A percentile compares a stretch with the other conserved stretches of the same genome.
phyloP scores from a whole-genome alignment of 2,113 vertebrate genomes.

The Fregetta grallaria region DNA sequence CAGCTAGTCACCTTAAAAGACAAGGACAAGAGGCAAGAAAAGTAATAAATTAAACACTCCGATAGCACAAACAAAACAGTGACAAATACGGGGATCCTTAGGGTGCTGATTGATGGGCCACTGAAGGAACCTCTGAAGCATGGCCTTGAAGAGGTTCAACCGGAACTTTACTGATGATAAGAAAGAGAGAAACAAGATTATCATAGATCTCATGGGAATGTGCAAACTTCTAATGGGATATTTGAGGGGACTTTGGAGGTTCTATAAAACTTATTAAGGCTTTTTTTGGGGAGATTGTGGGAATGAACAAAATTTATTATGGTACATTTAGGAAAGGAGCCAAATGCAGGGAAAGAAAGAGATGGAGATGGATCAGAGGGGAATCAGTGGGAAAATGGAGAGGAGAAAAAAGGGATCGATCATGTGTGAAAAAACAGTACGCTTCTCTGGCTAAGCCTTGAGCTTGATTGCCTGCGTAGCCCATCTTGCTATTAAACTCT shows the following conservation, averaged over 20 bases:
- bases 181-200: neutral
- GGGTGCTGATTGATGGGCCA: neutral
- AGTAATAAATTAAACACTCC: neutral
- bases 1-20: neutral
- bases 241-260: neutral
- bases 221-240: neutral
- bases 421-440: neutral
- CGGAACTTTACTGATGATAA: neutral
- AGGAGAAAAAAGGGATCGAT: accelerated
- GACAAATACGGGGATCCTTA: neutral
- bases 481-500: neutral
- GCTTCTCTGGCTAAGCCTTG: neutral
- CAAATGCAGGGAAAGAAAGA: neutral
- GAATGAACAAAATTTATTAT: neutral
- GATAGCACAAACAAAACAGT: neutral
- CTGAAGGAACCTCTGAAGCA: neutral
- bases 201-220: neutral
- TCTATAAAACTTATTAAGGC: neutral
- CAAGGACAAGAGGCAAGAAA: neutral
- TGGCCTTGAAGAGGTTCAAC: neutral
- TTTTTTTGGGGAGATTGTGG: neutral
- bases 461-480: neutral
- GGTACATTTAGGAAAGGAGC: neutral
- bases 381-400: neutral
- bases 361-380: neutral